phyloP scores from a whole-genome alignment of 2,888 invertebrate genomes.

The Caradrina clavipalpis region DNA sequence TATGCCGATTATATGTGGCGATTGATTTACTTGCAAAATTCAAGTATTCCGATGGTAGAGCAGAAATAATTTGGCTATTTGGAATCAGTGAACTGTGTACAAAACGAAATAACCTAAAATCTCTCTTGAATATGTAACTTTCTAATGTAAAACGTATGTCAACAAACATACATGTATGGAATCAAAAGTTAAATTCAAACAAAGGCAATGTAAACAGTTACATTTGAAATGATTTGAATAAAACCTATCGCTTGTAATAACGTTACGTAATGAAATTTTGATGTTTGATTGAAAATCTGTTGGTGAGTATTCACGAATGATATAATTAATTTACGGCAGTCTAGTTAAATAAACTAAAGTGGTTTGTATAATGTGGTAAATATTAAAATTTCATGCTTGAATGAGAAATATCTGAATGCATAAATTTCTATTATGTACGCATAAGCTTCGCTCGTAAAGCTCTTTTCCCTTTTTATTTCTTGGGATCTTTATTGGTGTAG shows the following conservation, averaged over 20 bases:
- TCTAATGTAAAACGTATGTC: background rate
- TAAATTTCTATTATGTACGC: background rate
- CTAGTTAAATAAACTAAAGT: background rate
- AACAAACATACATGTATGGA: constrained; percentile 1
- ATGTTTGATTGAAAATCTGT: constrained; percentile 6
- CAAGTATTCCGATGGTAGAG: background rate
- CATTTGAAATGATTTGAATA: constrained; percentile 2
- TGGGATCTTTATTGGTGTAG: background rate
- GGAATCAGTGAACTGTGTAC: background rate
- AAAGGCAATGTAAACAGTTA: constrained; percentile 17
- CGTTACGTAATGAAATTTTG: constrained; percentile 9
- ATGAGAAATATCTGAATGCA: background rate
- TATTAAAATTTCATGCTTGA: background rate
- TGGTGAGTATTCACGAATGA: constrained; percentile 4
- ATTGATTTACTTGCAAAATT: background rate
- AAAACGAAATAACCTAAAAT: background rate
- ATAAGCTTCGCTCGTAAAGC: background rate
- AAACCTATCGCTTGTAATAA: constrained; percentile 1
- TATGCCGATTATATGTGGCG: background rate
- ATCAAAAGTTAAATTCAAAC: constrained; percentile 16
- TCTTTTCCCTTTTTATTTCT: background rate
- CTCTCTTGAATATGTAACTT: background rate
- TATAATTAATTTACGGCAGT: constrained; percentile 8
- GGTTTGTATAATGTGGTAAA: background rate
- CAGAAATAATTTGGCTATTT: background rate